phyloP scores from a whole-genome alignment of 2,888 invertebrate species.

The Notodonta ziczac region DNA sequence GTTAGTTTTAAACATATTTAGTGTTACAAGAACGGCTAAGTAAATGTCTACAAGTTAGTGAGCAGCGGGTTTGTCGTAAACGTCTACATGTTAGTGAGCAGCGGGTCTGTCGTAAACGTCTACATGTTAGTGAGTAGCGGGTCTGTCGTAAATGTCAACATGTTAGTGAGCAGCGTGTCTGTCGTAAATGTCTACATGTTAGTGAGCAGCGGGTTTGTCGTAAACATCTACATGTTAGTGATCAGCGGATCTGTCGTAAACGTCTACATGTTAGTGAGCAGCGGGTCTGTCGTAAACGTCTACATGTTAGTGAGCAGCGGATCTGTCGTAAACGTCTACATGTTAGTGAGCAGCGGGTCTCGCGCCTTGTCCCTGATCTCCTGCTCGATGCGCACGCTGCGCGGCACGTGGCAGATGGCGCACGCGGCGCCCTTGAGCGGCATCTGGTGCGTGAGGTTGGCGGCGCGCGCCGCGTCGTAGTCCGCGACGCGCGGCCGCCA shows the following conservation, averaged over 20 bases:
- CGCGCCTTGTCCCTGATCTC: slow-evolving; percentile 42
- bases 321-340: background rate
- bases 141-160: background rate
- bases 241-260: background rate
- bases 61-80: too few species aligned
- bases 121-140: background rate
- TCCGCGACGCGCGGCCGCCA: slow-evolving; percentile 68
- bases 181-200: background rate
- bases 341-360: slow-evolving; percentile 28
- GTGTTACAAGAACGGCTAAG: too few species aligned
- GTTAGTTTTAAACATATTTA: too few species aligned
- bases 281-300: background rate
- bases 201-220: too few species aligned
- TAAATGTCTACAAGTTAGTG: too few species aligned
- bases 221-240: background rate
- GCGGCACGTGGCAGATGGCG: slow-evolving; percentile 49
- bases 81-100: slow-evolving; percentile 3
- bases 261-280: background rate
- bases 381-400: slow-evolving; percentile 61
- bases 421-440: slow-evolving; percentile 52
- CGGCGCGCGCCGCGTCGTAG: slow-evolving; percentile 63
- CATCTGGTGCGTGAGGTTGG: slow-evolving; percentile 63
- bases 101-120: background rate
- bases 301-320: background rate
- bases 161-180: background rate